Conservation (phyloP, 2,797 vertebrate genomes). For the Psittacula derbiana region DNA sequence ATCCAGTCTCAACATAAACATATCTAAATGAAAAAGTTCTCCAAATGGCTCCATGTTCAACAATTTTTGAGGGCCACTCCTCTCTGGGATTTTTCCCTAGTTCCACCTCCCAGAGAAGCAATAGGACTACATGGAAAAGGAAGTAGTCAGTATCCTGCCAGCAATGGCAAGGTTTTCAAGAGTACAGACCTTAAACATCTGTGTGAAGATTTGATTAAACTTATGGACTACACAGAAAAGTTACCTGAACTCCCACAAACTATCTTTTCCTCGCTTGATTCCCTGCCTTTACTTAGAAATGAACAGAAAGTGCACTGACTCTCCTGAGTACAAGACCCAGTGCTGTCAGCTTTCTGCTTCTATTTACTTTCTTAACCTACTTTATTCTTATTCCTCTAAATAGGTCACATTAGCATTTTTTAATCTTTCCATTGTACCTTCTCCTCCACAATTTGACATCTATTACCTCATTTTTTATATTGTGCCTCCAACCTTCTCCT, state of each 20-base stretch:
- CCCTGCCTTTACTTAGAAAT: neutral
- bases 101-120: neutral
- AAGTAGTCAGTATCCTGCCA: neutral
- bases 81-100: neutral
- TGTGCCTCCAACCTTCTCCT: neutral
- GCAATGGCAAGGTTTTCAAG: neutral
- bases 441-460: neutral
- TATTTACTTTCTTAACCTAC: neutral
- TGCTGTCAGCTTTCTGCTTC: neutral
- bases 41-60: neutral
- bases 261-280: neutral
- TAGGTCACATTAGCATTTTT: neutral
- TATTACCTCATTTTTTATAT: neutral
- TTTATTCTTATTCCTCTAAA: neutral
- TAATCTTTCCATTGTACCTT: neutral
- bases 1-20: conserved; percentile 66
- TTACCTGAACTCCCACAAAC: neutral
- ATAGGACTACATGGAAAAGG: neutral
- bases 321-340: neutral
- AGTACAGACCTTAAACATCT: neutral
- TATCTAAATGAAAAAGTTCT: conserved; percentile 51
- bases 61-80: neutral
- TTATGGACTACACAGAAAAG: rapidly evolving
- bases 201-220: neutral
- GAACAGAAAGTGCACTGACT: neutral